Conservation (phyloP, 2,888 invertebrate species). For the Rhopalosiphum nymphaeae region DNA sequence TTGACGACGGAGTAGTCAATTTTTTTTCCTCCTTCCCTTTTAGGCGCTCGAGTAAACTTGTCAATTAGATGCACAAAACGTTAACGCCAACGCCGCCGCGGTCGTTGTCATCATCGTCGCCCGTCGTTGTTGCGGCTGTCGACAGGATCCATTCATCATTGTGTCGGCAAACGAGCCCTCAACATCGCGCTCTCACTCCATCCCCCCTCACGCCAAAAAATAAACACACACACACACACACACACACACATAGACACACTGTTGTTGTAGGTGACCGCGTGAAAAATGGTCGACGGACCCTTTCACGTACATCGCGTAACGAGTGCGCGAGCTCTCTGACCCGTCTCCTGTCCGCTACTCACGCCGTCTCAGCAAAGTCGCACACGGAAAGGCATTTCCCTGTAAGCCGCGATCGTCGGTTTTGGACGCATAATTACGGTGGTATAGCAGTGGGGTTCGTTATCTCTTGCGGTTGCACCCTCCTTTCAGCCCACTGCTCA, state of each 20-base stretch:
- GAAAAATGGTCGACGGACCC: slow-evolving; percentile 47
- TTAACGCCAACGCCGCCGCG: neutral
- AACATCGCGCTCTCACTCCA: neutral
- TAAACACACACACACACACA: neutral
- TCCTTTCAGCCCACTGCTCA: neutral
- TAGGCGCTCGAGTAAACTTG: slow-evolving; percentile 29
- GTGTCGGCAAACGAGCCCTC: slow-evolving; percentile 28
- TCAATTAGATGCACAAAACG: slow-evolving; percentile 54
- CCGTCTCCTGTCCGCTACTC: neutral
- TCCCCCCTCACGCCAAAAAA: neutral
- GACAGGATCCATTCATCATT: slow-evolving; percentile 39
- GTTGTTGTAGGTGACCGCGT: slow-evolving; percentile 29
- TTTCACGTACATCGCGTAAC: neutral
- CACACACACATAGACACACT: neutral
- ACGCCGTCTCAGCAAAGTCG: neutral
- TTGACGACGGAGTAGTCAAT: neutral
- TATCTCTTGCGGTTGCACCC: slow-evolving; percentile 2
- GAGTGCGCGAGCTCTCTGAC: neutral
- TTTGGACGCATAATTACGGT: slow-evolving; percentile 27
- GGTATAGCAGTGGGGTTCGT: neutral
- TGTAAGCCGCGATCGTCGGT: neutral
- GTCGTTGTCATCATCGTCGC: neutral
- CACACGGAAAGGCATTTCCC: neutral
- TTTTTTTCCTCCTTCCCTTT: neutral
- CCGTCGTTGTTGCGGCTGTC: neutral